Evolutionary conservation across 2,113 vertebrate genomes (phyloP), one percentile per base, ranked within the genome.

Genomic region (Glareola pratincola): DNA sequence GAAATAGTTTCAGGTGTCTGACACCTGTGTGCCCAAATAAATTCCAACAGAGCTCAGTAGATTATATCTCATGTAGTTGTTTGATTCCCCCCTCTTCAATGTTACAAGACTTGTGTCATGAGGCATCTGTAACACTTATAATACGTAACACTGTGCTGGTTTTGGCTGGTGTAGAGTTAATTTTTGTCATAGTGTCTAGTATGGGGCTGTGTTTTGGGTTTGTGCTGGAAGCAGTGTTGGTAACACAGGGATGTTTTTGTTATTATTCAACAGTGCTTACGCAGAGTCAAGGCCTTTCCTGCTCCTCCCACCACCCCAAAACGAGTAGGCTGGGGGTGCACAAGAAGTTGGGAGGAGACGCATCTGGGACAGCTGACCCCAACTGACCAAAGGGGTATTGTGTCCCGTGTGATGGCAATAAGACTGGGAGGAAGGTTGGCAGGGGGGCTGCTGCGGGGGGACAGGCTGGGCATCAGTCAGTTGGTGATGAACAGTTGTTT

Each of bases 381-480:
- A 29, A 9, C 37, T 63, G 26, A 39, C 37, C 60, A 39, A 63
- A 63, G 36, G 26, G 26, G 8, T 41, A 19, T 63, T 27, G 26
- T 11, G 9, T 63, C 39, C 37, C 17, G 13, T 63, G 13, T 13
- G 37, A 63, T 39, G 39, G 60, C 60, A 39, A 8, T 39, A 63
- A 63, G 41, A 29, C 18, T 29, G 39, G 37, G 37, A 39, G 37
- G 60, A 63, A 39, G 37, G 36, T 19, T 39, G 37, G 37, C 3
- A 0, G 37, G 17, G 37, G 26, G 2, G 26, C 17, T 1, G 3
- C 24, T 39, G 36, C 37, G 29, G 7, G 1, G 12, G 60, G 62
- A 29, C 26, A 9, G 26, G 37, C 37, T 63, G 62, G 37, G 26
- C 26, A 20, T 29, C 13, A 12, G 62, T 41, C 37, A 63, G 37